These are phyloP conservation scores for Lycaon pictus DNA, from an alignment of 2,113 vertebrate species.

Conservation along the genomic window DNA sequence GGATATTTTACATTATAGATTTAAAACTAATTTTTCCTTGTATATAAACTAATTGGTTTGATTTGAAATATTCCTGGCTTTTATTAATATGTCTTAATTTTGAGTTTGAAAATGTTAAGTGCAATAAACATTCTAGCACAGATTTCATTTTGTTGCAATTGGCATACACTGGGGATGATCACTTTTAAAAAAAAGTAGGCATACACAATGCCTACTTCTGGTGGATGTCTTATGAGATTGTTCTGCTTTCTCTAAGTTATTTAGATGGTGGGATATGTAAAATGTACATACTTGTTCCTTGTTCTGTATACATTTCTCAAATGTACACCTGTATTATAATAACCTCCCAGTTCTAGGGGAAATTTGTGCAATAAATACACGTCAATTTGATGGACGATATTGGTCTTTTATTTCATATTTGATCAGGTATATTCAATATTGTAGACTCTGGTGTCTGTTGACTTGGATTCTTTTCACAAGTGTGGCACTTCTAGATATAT, in stretches of 20 bases:
- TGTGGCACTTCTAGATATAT: background rate
- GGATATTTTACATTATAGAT: constrained; percentile 81
- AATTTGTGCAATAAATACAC: constrained; percentile 99
- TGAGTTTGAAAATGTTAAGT: constrained; percentile 82
- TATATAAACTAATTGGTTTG: constrained; percentile 82
- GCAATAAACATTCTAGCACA: constrained; percentile 81
- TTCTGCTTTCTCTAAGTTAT: constrained; percentile 94
- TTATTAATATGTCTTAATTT: constrained; percentile 90
- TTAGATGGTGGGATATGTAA: constrained; percentile 91
- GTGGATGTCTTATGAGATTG: constrained; percentile 84
- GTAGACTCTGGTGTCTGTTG: background rate
- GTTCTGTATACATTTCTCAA: constrained; percentile 96
- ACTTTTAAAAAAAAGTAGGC: constrained; percentile 72
- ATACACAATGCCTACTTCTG: constrained; percentile 77
- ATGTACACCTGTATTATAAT: constrained; percentile 93
- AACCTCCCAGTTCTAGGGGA: constrained; percentile 98
- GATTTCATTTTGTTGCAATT: constrained; percentile 79
- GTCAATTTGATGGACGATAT: constrained; percentile 84
- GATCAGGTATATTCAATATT: background rate
- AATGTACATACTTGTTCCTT: constrained; percentile 94
- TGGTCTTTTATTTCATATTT: constrained; percentile 58
- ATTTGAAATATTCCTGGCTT: constrained; percentile 76
- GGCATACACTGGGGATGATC: constrained; percentile 84
- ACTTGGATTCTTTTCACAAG: background rate
- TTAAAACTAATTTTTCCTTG: constrained; percentile 78